phyloP scores from a whole-genome alignment of 2,113 vertebrate genomes.

The Labrus mixtus region DNA sequence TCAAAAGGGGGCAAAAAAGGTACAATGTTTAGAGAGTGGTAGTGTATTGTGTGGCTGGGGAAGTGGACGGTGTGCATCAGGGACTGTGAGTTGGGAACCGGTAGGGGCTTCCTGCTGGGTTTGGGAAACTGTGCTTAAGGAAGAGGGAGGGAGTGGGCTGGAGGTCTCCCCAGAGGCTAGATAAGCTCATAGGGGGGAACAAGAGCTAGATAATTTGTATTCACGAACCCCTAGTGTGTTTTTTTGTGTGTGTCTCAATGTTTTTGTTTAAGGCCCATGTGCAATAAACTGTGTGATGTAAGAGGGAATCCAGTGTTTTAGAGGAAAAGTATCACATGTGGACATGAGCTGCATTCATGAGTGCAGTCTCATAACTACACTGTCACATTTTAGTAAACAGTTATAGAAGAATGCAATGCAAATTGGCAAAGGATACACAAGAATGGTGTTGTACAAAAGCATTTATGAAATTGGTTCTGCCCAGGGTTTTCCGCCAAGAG shows the following conservation, averaged over 20 bases:
- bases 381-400: not conserved
- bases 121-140: constrained; percentile 41
- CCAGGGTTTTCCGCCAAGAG: not conserved
- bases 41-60: constrained; percentile 76
- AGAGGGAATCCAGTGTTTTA: not conserved
- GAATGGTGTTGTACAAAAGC: constrained; percentile 10
- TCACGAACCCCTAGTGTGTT: constrained; percentile 37
- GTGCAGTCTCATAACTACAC: not conserved
- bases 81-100: constrained; percentile 46
- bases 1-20: constrained; percentile 82
- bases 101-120: constrained; percentile 43
- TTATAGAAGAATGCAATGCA: constrained; percentile 8
- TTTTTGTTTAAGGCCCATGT: constrained; percentile 24
- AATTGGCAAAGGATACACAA: not conserved
- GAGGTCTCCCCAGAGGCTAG: constrained; percentile 57
- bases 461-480: constrained; percentile 11
- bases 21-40: constrained; percentile 78
- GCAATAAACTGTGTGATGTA: constrained; percentile 7
- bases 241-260: constrained; percentile 31
- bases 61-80: constrained; percentile 59
- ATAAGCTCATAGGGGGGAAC: constrained; percentile 44
- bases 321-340: not conserved
- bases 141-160: constrained; percentile 38
- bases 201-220: constrained; percentile 47
- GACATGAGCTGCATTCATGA: not conserved